Base-by-base conservation (phyloP, 2,888 invertebrate species). In the Dryococelus australis region DNA sequence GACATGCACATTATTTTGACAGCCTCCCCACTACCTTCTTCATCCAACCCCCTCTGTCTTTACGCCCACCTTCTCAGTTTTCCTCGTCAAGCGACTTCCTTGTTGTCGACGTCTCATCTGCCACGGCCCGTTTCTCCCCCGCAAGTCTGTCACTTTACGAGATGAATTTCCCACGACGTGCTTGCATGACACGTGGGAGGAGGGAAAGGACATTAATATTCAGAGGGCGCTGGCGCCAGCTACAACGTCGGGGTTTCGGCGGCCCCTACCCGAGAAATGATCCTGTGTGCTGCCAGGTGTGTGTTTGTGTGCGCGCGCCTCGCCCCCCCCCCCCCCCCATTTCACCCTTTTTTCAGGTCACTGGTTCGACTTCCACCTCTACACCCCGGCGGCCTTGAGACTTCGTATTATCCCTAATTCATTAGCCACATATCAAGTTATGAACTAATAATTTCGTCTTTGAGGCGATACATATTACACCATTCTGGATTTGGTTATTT, bases 11-110 rank as follows among this genome's bases (percentile, higher is more conserved):
- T 87, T 85, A 85, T 84, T 87, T 84, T 85, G 87, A 87, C 87
- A 84, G 84, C 16, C 84, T 84, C 79, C 86, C 86, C 88, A 88
- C 53, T 79, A 86, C 87, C 86, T 87, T 81, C 87, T 35, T 53
- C 81, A 81, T 84, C 86, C 85, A 85, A 43, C 85, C 47, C 83
- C 88, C 85, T 10, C 78, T 35, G 35, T 27, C 85, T 43, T 85
- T 9, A 8, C 65, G 20, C 8, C 13, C 65, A 24, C 8, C 65
- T 65, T n/a, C 65, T 20, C 24, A 2, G 20, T 65, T 24, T 24
- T 65, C 8, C 65, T 65, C 65, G 65, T 65, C 65, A 65, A n/a
- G 65, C 65, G 65, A 65, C 65, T 65, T 65, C 65, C 65, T 24
- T n/a, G 65, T 65, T n/a, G 24, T 24, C 47, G 1, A 35, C 35